A percentile compares a stretch with the other conserved stretches of the same genome.
These are phyloP conservation scores for Folsomia manolachei DNA, from an alignment of 2,888 invertebrate species.

Conservation along the genomic window DNA sequence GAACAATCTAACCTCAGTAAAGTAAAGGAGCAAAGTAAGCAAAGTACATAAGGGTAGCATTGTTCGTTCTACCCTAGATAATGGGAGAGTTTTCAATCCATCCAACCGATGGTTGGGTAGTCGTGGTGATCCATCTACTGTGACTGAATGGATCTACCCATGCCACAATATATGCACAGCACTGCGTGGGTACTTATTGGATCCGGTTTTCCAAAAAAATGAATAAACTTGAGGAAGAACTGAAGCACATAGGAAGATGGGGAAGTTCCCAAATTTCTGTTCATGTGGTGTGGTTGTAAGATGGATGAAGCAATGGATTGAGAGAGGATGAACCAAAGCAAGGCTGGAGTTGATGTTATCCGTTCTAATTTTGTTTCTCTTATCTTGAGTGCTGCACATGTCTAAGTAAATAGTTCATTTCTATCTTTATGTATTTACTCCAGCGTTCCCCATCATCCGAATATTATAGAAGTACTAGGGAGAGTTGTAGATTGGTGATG, in stretches of 20 bases:
- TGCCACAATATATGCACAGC: too few species aligned
- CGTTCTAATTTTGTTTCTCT: background rate
- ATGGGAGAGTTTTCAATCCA: background rate
- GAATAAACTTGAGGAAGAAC: too few species aligned
- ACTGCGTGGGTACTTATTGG: background rate
- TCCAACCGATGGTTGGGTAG: background rate
- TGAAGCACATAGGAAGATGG: too few species aligned
- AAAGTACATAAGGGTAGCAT: background rate
- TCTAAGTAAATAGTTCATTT: background rate
- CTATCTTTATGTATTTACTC: too few species aligned
- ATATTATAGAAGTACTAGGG: too few species aligned
- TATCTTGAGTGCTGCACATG: background rate
- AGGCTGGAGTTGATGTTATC: background rate
- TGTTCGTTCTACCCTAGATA: background rate
- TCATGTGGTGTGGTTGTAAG: too few species aligned
- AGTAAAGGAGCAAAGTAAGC: background rate
- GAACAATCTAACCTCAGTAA: too few species aligned
- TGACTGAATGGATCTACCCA: background rate
- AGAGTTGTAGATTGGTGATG: too few species aligned
- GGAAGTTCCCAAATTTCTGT: too few species aligned
- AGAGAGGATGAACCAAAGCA: background rate
- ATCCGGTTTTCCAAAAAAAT: too few species aligned
- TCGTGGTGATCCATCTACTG: background rate
- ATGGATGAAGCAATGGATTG: too few species aligned
- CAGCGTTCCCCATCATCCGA: too few species aligned